A percentile compares a stretch with the other conserved stretches of the same genome.
Conservation (phyloP, 1,140 invertebrate genomes). For the Portunus trituberculatus region DNA sequence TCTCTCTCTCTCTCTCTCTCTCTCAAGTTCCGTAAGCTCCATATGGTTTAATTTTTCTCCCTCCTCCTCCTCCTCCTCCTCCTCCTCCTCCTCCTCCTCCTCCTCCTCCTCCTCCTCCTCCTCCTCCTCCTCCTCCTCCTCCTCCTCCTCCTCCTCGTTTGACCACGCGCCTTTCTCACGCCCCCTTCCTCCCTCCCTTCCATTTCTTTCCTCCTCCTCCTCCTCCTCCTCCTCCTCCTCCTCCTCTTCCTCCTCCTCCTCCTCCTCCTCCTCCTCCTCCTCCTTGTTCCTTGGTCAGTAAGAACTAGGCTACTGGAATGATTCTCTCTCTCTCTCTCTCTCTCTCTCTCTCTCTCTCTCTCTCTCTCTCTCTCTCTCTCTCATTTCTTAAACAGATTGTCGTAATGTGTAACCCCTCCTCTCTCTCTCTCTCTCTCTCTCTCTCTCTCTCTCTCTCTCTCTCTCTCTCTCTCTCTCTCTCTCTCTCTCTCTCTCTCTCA, state of each 20-base stretch:
- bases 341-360: constrained; percentile 26
- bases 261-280: not conserved
- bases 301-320: not conserved
- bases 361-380: constrained; percentile 35
- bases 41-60: not conserved
- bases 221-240: not conserved
- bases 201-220: not conserved
- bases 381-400: not conserved
- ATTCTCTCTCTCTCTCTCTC: constrained; percentile 34
- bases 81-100: not conserved
- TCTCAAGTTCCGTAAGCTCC: not conserved
- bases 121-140: not conserved
- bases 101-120: not conserved
- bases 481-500: constrained; percentile 26
- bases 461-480: not conserved
- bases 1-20: constrained; percentile 51
- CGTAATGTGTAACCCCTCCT: not conserved
- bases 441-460: constrained; percentile 27
- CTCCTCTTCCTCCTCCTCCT: not conserved
- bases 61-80: not conserved
- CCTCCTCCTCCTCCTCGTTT: constrained; percentile 18
- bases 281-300: not conserved
- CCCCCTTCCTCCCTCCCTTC: not conserved
- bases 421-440: constrained; percentile 34
- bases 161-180: not conserved